These are phyloP conservation scores for Ageneiosus marmoratus DNA, from an alignment of 2,113 vertebrate genomes.

Conservation along the genomic window DNA sequence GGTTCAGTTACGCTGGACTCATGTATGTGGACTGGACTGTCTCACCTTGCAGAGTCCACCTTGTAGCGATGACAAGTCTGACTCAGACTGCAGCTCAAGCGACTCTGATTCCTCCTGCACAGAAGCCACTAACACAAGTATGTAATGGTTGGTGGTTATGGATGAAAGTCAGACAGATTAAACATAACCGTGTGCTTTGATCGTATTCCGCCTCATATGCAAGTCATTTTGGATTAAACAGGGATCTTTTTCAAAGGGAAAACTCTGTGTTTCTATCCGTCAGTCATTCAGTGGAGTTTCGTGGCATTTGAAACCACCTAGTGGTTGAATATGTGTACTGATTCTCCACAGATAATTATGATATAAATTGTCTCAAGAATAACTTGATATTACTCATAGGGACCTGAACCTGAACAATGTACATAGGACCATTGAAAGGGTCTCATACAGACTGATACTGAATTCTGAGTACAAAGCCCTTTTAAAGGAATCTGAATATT, in stretches of 20 bases:
- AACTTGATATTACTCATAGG: neutral
- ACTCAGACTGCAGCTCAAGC: conserved; percentile 45
- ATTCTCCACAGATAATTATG: neutral
- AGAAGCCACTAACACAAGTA: conserved; percentile 43
- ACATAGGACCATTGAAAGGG: too few species aligned
- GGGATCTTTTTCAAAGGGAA: neutral
- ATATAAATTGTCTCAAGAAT: too few species aligned
- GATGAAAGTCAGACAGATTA: neutral
- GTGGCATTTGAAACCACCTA: conserved; percentile 16
- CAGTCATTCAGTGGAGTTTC: neutral
- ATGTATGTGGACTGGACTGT: neutral
- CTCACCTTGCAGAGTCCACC: conserved; percentile 44
- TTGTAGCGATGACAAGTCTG: conserved; percentile 42
- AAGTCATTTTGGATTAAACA: neutral
- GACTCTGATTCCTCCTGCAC: conserved; percentile 49
- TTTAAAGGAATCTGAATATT: neutral
- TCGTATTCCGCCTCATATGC: neutral
- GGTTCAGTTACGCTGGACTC: neutral
- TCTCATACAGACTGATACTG: neutral
- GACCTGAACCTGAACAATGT: neutral
- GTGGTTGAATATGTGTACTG: conserved; percentile 24
- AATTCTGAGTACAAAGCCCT: neutral
- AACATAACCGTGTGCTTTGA: neutral
- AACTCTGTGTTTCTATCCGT: neutral
- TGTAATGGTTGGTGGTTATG: neutral